Conservation (phyloP, 53 echinoderm and acorn worm species). For the Hippasteria phrygiana region DNA sequence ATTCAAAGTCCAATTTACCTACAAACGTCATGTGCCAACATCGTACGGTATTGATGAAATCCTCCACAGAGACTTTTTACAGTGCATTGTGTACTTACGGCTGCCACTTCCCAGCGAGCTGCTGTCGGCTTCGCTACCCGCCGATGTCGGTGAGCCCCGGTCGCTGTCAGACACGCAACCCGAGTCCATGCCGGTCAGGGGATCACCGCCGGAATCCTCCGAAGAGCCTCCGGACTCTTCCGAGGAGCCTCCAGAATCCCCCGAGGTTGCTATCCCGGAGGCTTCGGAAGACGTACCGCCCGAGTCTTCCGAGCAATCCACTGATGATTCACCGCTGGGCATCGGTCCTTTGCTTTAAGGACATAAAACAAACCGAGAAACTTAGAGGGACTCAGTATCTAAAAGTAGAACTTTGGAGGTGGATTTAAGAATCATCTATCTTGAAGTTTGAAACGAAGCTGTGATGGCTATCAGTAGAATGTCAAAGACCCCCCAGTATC, state of each 20-base stretch:
- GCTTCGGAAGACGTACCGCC: neutral
- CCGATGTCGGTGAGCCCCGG: slow-evolving; percentile 43
- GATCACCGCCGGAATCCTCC: slow-evolving; percentile 57
- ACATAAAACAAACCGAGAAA: neutral
- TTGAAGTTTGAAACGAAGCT: too few relatives aligned
- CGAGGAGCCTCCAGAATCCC: slow-evolving; percentile 10
- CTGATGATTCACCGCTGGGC: neutral
- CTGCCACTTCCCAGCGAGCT: slow-evolving; percentile 55
- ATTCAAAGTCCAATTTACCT: too few relatives aligned
- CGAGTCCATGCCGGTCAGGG: slow-evolving; percentile 57
- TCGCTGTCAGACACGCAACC: slow-evolving; percentile 59
- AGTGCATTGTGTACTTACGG: slow-evolving; percentile 17
- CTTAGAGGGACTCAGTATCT: neutral
- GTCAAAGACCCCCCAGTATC: too few relatives aligned
- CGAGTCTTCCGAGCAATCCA: slow-evolving; percentile 21
- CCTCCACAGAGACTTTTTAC: too few relatives aligned
- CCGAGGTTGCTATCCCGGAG: slow-evolving; percentile 12
- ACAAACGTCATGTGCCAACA: too few relatives aligned
- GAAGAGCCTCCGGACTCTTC: slow-evolving; percentile 34
- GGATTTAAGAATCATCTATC: too few relatives aligned
- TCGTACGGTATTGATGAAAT: too few relatives aligned
- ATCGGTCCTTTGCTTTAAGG: neutral
- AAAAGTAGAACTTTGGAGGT: neutral
- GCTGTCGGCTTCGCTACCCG: slow-evolving; percentile 58
- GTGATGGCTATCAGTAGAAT: too few relatives aligned